A percentile compares a stretch with the other conserved stretches of the same genome.
phyloP scores from a whole-genome alignment of 92 coral and sea anemone species.

The Porites lobata region DNA sequence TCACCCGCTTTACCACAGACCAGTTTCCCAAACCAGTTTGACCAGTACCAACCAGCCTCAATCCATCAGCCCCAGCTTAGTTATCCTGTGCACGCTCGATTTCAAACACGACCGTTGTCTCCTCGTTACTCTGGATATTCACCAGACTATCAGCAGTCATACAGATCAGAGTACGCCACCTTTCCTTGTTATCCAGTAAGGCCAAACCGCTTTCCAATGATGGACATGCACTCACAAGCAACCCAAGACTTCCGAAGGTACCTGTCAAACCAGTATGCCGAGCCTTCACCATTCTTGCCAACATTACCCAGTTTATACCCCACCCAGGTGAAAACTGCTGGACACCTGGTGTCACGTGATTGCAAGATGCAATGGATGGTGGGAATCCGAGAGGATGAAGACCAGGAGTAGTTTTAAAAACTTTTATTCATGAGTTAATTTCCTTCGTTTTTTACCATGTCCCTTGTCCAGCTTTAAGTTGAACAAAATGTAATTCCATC shows the following conservation, averaged over 20 bases:
- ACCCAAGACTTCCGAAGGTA: not conserved
- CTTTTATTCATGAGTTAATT: no score
- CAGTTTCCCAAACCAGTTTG: constrained; percentile 10
- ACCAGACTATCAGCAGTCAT: not conserved
- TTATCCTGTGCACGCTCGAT: not conserved
- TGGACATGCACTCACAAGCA: not conserved
- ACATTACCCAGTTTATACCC: not conserved
- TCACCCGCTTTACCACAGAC: not conserved
- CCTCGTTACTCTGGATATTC: not conserved
- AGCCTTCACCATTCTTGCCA: not conserved
- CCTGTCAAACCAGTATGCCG: not conserved
- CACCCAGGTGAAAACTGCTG: not conserved
- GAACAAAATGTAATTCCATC: no score
- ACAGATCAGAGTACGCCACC: not conserved
- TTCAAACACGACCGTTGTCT: not conserved
- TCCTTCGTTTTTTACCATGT: not conserved
- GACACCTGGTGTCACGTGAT: not conserved
- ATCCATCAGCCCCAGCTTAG: not conserved
- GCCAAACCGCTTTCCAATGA: constrained; percentile 22
- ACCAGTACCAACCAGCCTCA: not conserved
- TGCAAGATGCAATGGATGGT: not conserved
- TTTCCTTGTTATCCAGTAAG: constrained; percentile 21
- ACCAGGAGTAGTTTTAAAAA: not conserved
- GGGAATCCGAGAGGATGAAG: not conserved
- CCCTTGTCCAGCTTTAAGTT: no score